Evolutionary conservation across 2,888 invertebrate species (phyloP), one percentile per base, ranked within the genome.

Genomic region (Dysmachus trigonus): DNA sequence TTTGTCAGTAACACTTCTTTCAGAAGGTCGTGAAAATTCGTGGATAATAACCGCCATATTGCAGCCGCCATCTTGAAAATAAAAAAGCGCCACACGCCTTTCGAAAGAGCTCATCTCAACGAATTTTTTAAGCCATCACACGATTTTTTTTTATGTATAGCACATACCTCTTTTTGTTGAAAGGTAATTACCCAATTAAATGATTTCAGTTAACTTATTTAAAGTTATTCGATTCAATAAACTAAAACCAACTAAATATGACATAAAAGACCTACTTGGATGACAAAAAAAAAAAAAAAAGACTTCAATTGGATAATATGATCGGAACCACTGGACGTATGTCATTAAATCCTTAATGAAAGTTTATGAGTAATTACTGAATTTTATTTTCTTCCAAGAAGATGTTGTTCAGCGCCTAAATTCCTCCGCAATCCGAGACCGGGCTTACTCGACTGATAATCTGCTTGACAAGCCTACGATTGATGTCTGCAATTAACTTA

Each of bases 401-500:
- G 51, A 22, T 27, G 62, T 22, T 27, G 18, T 62, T 62, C 3
- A 62, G 27, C 62, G 62, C 7, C 22, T 22, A 62, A 62, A 62
- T 62, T 62, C 62, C 62, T 27, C 10, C 27, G 22, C 27, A 3
- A 62, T 62, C 27, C 62, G 27, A 18, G 62, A 62, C 62, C 27
- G 13, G 10, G 22, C 8, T 22, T 22, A 27, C 62, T 22, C 13
- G 2, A 27, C 27, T 27, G 62, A 62, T 62, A 62, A 62, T 62
- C 62, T 62, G 27, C 22, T 62, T 62, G 62, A 62, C 62, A 62
- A 62, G 62, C 62, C 22, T 22, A 62, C 27, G 47, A 77, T 47
- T 77, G 47, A 77, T 47, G 30, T 77, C 27, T n/a, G 77, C 47
- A 77, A 77, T 77, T 77, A 77, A 77, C 77, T 47, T 22, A 27